Evolutionary conservation across 2,888 invertebrate species (phyloP), one percentile per base, ranked within the genome.

Genomic region (Lordiphosa andalusiaca): DNA sequence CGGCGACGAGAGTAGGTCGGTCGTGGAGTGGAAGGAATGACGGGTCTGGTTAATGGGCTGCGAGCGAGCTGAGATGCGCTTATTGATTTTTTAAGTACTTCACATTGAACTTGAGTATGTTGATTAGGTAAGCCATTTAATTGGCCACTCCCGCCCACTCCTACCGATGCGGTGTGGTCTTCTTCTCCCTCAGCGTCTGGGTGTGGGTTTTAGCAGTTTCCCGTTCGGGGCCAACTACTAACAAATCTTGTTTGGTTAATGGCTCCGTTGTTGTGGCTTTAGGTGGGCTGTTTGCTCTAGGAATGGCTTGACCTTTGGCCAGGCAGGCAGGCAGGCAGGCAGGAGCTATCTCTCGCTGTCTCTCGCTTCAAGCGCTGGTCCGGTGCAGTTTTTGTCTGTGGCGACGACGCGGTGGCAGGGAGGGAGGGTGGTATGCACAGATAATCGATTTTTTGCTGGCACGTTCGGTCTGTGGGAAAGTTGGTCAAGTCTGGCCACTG

Each of bases 241-340:
- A 71, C 66, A 74, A 81, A 71, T 73, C 66, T 73, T 73, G 73
- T 69, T 80, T 72, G 73, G 66, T 80, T 87, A 87, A 70, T 84
- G 89, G 83, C 89, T 90, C 89, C 89, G 89, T 89, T 89, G 88
- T 89, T 88, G 85, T 87, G 84, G 85, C 85, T 87, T 89, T 89
- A 35, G 50, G 37, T 50, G 48, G 23, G 73, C 84, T 78, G 71
- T 70, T 81, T 70, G 12, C 56, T 51, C 55, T 59, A 49, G 62
- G 69, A 73, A 56, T 53, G 37, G 44, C 49, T 62, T 69, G 67
- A 67, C 41, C 61, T 57, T 55, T 59, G 67, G 16, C 30, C 23
- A 7, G 16, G 53, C 21, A 23, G 23, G 23, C 23, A 7, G 16
- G 53, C 21, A 23, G 23, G 23, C 23, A 7, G 16, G 53, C 21